Evolutionary conservation across 1,140 invertebrate species (phyloP), one percentile per base, ranked within the genome.

Genomic region (Cataglyphis hispanica): DNA sequence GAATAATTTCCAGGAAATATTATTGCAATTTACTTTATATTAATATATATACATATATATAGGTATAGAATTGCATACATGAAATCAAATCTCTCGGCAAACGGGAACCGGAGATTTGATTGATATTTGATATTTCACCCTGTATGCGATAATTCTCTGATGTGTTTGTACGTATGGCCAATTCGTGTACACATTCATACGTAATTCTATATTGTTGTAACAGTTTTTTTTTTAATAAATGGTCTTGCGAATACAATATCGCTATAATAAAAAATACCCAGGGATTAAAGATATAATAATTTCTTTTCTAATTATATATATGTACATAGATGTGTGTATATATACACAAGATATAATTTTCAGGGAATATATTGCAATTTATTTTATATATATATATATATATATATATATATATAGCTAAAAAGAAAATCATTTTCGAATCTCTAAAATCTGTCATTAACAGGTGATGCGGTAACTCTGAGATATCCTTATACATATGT

Each of bases 31-130:
- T 83, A 69, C 25, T 80, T 80, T 69, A 46, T 61, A 72, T 72
- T 19, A 81, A 34, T 13, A 56, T 43, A 19, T 43, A 72, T 31
- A 31, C n/a, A n/a, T n/a, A n/a, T n/a, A n/a, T n/a, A 2, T 72
- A 81, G 72, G 72, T 83, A 74, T 60, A 46, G 78, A 6, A 43
- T 72, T 46, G 56, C 8, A n/a, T 8, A 60, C 37, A 46, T 72
- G 67, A 83, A 83, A 83, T 27, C 67, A 74, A 83, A 83, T 83
- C 61, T 83, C 78, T 74, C 37, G 67, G 10, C 37, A 81, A 81
- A 60, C 11, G 34, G 37, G 50, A 72, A 72, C 3, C 25, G 16
- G 66, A 22, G 37, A 61, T 60, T 83, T 43, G 53, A 83, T 83
- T 72, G 78, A 83, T 83, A 83, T 83, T 83, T 37, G 67, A 83